Base-by-base conservation (phyloP, 2,888 invertebrate genomes). In the Taenaris catops region DNA sequence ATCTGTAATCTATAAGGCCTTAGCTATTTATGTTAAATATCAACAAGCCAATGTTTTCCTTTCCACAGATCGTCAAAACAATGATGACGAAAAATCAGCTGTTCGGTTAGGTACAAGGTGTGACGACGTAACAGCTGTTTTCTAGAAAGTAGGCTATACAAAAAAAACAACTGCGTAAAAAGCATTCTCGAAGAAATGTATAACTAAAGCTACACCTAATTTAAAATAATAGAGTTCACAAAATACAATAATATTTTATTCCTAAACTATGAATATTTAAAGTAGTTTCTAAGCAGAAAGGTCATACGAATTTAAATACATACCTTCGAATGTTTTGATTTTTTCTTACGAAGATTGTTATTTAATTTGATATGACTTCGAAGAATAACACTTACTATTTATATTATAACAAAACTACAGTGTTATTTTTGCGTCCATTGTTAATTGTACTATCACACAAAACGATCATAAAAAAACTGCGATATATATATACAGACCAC, bases 81-180 rank as follows among this genome's bases (percentile, higher is more conserved):
- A 11, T 26, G 44, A 38, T 28, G 39, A 48, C 45, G 45, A 54
- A 46, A 49, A 51, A 55, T 63, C 69, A 76, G 75, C 75, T 76
- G 76, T 67, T 67, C 39, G 41, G 28, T 25, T 19, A 12, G 46
- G 41, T 49, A 51, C 17, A 46, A 64, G 58, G 58, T 56, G 65
- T 78, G 73, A 76, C 76, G 71, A 66, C 59, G 52, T 62, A 72
- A 74, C 80, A 80, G 79, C 80, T 81, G 81, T 71, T 70, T 58
- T 53, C 44, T 51, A 55, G 70, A 80, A 79, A 79, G 74, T 76
- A 61, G 75, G 44, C 41, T 48, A 46, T 23, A 36, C 28, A 29
- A 26, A 26, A n/a, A 44, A 20, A 36, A 27, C 46, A 52, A 57
- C 53, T 49, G 51, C 49, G 48, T 48, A 51, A 41, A 46, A 38